A percentile compares a stretch with the other conserved stretches of the same genome.
These are phyloP conservation scores for Elmis aenea DNA, from an alignment of 2,888 invertebrate genomes.

Conservation along the genomic window DNA sequence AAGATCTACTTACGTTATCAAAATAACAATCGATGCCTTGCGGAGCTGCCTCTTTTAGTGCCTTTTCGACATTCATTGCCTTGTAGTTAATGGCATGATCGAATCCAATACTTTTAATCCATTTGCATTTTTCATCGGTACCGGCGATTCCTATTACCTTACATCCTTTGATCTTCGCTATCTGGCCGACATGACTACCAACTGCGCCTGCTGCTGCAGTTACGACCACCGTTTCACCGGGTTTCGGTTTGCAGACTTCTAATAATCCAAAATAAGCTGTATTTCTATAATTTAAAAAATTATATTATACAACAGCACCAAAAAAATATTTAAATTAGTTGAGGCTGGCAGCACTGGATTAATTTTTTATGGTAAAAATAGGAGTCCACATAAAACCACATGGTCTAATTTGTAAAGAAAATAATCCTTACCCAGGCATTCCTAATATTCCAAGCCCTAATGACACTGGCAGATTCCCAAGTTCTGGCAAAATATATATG, in stretches of 20 bases:
- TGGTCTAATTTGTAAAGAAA: not conserved
- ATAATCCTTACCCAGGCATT: slow-evolving; percentile 61
- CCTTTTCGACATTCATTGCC: slow-evolving; percentile 50
- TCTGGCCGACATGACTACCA: slow-evolving; percentile 72
- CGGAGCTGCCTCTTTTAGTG: slow-evolving; percentile 58
- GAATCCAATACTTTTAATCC: slow-evolving; percentile 63
- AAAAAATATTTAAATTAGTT: not conserved
- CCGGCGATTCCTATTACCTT: slow-evolving; percentile 69
- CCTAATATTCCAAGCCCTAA: slow-evolving; percentile 63
- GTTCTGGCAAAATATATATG: slow-evolving; percentile 53
- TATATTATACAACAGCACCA: not conserved
- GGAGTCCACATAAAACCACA: too few relatives aligned
- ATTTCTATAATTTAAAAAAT: slow-evolving; percentile 47
- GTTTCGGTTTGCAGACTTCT: slow-evolving; percentile 65
- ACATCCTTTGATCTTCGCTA: slow-evolving; percentile 68
- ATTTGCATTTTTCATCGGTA: slow-evolving; percentile 64
- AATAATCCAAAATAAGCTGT: slow-evolving; percentile 72
- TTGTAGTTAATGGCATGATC: slow-evolving; percentile 71
- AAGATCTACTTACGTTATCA: slow-evolving; percentile 74
- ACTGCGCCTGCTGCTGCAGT: slow-evolving; percentile 75
- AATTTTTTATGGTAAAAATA: too few relatives aligned
- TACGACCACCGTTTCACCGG: slow-evolving; percentile 68
- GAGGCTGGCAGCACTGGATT: not conserved
- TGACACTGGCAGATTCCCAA: slow-evolving; percentile 56
- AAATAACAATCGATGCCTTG: slow-evolving; percentile 73